Evolutionary conservation across 2,888 invertebrate species (phyloP), one percentile per base, ranked within the genome.

Genomic region (Piscicola geometra): DNA sequence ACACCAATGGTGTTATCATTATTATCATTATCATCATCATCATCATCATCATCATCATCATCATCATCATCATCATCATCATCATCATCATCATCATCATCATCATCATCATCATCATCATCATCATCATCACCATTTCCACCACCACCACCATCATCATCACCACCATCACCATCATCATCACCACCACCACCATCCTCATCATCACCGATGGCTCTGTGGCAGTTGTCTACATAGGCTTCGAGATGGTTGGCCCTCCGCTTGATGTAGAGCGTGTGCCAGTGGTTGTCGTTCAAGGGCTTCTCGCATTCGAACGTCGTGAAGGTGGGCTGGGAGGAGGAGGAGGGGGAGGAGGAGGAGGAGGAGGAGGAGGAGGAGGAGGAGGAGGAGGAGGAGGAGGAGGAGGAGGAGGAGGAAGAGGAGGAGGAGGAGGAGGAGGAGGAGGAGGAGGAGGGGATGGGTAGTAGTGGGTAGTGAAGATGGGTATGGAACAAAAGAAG

Each of bases 181-280:
- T n/a, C n/a, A n/a, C n/a, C n/a, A n/a, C n/a, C n/a, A n/a, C n/a
- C n/a, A n/a, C n/a, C n/a, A n/a, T n/a, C n/a, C n/a, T n/a, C n/a
- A n/a, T n/a, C n/a, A n/a, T 67, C 64, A 71, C 66, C 72, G 5
- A 28, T 35, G 21, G 18, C 15, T n/a, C 36, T 72, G 18, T 71
- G 41, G 33, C 79, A 77, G 36, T 82, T 81, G 75, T 85, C 85
- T 1, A 85, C 82, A 81, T 82, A 83, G 3, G 82, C 78, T 56
- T 82, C 80, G 21, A 85, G 72, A 36, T 83, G 78, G 74, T 84
- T 81, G 32, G 83, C 85, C 28, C 84, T 81, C 12, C 85, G 81
- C 33, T 80, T 80, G 28, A 85, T 79, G 78, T 83, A 80, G 41
- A 85, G 73, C 0, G 83, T 84, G 79, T 86, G 86, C 86, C 86